These are phyloP conservation scores for Melanotaenia boesemani DNA, from an alignment of 2,797 vertebrate species.

Conservation along the genomic window DNA sequence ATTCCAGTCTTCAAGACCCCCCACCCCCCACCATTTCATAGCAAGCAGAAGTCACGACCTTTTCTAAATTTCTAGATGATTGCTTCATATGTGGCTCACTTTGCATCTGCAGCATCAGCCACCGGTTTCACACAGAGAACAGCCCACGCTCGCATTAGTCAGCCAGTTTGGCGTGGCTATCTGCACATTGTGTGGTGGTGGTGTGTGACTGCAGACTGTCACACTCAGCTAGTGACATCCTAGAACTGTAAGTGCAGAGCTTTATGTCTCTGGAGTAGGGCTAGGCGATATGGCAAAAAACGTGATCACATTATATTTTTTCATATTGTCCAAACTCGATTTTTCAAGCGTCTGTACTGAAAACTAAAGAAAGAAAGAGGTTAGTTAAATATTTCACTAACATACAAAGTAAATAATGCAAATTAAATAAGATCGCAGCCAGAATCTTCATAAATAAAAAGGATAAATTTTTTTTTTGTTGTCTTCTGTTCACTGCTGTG, in stretches of 20 bases:
- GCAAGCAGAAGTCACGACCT: constrained; percentile 1
- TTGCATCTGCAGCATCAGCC: constrained; percentile 54
- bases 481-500: too few relatives aligned
- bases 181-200: constrained; percentile 52
- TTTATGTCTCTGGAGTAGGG: constrained; percentile 19
- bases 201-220: constrained; percentile 52
- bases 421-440: too few relatives aligned
- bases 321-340: too few relatives aligned
- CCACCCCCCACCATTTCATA: constrained; percentile 2
- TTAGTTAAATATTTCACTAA: too few relatives aligned
- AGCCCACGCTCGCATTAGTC: constrained; percentile 62
- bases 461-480: too few relatives aligned
- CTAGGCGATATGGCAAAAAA: too few relatives aligned
- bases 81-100: not conserved
- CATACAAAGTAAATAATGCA: too few relatives aligned
- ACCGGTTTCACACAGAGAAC: constrained; percentile 38
- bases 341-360: too few relatives aligned
- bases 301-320: too few relatives aligned
- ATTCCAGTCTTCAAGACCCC: not conserved
- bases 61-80: constrained; percentile 22
- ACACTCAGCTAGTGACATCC: constrained; percentile 41
- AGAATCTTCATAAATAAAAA: too few relatives aligned
- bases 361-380: too few relatives aligned
- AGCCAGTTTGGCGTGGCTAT: constrained; percentile 40
- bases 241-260: constrained; percentile 36